Conservation (phyloP, 2,888 invertebrate genomes). For the Euzophera pinguis region DNA sequence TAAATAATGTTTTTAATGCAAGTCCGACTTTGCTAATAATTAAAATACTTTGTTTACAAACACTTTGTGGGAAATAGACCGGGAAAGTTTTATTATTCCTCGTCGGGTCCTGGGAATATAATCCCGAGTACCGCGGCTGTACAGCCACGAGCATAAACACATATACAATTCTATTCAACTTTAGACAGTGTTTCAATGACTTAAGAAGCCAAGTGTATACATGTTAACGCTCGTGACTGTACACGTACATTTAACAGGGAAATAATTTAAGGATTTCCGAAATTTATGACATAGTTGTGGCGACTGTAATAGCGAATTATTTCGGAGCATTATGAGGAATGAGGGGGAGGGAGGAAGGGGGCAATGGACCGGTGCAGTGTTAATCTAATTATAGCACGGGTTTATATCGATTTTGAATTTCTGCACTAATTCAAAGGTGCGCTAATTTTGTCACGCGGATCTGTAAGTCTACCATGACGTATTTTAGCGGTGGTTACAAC, state of each 20-base stretch:
- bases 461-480: no score
- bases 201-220: no score
- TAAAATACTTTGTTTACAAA: slow-evolving; percentile 18
- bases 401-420: background rate
- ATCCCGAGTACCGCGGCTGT: background rate
- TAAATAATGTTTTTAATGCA: no score
- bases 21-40: background rate
- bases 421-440: no score
- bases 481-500: no score
- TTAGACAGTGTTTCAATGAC: no score
- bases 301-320: background rate
- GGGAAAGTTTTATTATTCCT: background rate
- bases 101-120: background rate
- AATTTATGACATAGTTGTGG: background rate
- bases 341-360: no score
- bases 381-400: background rate
- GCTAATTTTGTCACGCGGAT: no score
- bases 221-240: no score
- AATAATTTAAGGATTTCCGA: slow-evolving; percentile 5
- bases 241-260: background rate
- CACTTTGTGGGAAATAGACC: slow-evolving; percentile 12
- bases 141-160: no score
- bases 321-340: slow-evolving; percentile 1
- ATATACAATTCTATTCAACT: no score
- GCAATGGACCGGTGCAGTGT: background rate